Percentiles rank a stretch among this genome's conserved stretches.
Evolutionary conservation across 2,888 invertebrate genomes (phyloP).

Genomic region (Brachypalpus laphriformis): DNA sequence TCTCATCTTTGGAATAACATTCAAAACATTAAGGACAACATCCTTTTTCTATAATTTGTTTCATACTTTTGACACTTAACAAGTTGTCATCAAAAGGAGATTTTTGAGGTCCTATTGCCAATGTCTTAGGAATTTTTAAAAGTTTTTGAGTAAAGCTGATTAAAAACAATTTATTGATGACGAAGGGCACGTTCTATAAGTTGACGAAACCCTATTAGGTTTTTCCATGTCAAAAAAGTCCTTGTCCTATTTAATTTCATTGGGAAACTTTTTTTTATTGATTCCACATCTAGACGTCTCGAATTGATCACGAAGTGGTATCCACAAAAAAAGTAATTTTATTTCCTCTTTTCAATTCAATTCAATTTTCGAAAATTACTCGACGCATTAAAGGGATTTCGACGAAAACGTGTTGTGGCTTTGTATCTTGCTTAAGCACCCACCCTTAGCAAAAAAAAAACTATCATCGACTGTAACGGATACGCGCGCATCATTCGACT

Average conservation of each 20-base stretch:
- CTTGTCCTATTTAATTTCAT: neutral
- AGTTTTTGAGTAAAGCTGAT: no score
- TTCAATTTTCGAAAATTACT: slow-evolving; percentile 47
- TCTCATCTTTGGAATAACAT: no score
- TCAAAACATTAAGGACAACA: no score
- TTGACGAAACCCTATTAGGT: no score
- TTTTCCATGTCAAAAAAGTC: neutral
- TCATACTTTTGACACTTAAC: no score
- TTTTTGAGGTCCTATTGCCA: no score
- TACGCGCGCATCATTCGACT: slow-evolving; percentile 3
- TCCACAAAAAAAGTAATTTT: neutral
- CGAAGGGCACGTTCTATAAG: no score
- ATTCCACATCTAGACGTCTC: neutral
- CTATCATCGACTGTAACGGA: neutral
- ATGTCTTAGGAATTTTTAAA: no score
- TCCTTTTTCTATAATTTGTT: no score
- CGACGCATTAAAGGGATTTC: neutral
- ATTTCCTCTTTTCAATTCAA: slow-evolving; percentile 16
- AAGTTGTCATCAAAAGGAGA: no score
- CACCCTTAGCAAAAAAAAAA: neutral
- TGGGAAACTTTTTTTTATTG: neutral
- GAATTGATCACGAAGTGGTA: neutral
- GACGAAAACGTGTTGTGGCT: neutral
- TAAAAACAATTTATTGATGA: no score
- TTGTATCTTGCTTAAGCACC: neutral